Conservation (phyloP, 2,113 vertebrate species). For the Scomber scombrus region DNA sequence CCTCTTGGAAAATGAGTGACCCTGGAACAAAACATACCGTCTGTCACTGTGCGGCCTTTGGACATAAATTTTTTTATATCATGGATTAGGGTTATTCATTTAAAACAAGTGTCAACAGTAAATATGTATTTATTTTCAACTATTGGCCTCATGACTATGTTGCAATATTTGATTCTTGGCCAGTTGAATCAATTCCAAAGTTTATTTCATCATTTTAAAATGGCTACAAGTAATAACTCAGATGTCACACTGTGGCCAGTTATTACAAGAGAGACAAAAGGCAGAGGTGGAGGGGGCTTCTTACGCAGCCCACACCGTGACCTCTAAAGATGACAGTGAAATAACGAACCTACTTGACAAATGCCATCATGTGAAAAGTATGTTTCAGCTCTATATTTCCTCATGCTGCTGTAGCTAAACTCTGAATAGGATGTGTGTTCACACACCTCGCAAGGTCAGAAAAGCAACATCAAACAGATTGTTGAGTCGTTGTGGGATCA, state of each 20-base stretch:
- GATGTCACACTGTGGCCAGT: constrained; percentile 16
- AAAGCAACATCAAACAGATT: constrained; percentile 81
- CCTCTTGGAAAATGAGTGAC: constrained; percentile 77
- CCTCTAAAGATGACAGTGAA: constrained; percentile 70
- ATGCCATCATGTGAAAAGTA: constrained; percentile 74
- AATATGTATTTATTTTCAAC: constrained; percentile 31
- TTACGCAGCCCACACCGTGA: constrained; percentile 54
- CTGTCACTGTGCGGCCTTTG: constrained; percentile 35
- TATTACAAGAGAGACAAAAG: constrained; percentile 7
- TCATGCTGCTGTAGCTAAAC: constrained; percentile 39
- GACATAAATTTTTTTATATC: constrained; percentile 16
- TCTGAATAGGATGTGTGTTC: constrained; percentile 80
- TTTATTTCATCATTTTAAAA: constrained; percentile 19
- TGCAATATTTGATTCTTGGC: constrained; percentile 21
- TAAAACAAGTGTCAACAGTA: constrained; percentile 12
- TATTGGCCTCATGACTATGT: constrained; percentile 16
- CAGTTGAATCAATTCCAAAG: constrained; percentile 6
- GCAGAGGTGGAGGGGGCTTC: constrained; percentile 6
- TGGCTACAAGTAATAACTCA: neutral
- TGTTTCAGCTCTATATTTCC: constrained; percentile 60
- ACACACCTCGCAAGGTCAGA: constrained; percentile 77
- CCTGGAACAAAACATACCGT: constrained; percentile 59
- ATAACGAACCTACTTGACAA: constrained; percentile 74
- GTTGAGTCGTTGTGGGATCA: constrained; percentile 72
- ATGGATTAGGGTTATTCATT: constrained; percentile 8